A percentile compares a stretch with the other conserved stretches of the same genome.
These are phyloP conservation scores for Chaenogobius annularis DNA, from an alignment of 2,113 vertebrate genomes.

Conservation along the genomic window DNA sequence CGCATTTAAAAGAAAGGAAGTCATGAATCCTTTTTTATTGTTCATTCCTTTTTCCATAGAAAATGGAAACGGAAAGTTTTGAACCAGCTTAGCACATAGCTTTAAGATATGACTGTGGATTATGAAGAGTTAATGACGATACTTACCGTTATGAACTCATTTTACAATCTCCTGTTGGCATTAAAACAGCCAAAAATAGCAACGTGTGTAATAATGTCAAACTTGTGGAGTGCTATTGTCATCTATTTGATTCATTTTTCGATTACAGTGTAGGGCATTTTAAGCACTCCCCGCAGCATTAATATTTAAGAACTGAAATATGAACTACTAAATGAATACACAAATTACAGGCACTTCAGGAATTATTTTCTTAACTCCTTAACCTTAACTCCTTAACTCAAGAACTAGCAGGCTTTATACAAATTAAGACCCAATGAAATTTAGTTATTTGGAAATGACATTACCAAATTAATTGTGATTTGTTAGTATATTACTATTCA, in stretches of 20 bases:
- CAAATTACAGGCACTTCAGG: no score
- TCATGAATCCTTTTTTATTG: neutral
- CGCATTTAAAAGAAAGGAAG: neutral
- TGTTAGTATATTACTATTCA: neutral
- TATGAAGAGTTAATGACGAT: neutral
- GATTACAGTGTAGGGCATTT: no score
- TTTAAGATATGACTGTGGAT: neutral
- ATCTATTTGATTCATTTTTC: no score
- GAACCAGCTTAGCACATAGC: neutral
- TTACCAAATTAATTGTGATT: neutral
- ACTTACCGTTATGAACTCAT: neutral
- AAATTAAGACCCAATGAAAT: neutral
- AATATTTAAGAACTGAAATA: no score
- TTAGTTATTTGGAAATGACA: neutral
- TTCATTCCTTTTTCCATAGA: neutral
- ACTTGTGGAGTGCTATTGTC: no score
- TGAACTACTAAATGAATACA: no score
- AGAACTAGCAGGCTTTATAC: no score
- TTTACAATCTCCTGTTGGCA: neutral
- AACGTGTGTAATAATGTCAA: no score
- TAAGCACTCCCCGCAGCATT: no score
- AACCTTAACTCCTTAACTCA: no score
- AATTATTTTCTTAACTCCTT: no score
- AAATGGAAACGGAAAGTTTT: neutral
- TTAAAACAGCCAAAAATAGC: neutral